A percentile compares a stretch with the other conserved stretches of the same genome.
phyloP scores from a whole-genome alignment of 2,797 vertebrate genomes.

The Carcharodon carcharias region DNA sequence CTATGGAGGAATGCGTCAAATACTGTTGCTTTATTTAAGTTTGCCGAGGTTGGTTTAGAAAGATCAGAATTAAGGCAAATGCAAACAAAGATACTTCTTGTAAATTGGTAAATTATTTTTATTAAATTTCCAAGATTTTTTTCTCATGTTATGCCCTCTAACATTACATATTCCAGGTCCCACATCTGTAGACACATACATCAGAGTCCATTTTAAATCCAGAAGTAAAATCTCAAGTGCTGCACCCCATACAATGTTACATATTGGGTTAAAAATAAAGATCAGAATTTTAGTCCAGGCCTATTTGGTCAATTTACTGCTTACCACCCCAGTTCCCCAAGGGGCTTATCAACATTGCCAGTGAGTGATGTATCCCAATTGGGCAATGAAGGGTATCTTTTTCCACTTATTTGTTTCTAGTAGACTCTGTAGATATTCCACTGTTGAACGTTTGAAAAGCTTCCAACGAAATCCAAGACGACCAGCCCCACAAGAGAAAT shows the following conservation, averaged over 20 bases:
- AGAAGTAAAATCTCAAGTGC: background rate
- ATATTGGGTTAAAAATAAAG: background rate
- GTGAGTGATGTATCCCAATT: background rate
- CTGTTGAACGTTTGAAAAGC: background rate
- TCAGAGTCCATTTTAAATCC: background rate
- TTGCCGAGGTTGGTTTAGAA: background rate
- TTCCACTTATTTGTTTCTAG: background rate
- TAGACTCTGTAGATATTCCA: background rate
- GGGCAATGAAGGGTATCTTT: background rate
- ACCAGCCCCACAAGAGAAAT: background rate
- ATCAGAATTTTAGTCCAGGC: background rate
- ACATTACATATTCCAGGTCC: conserved; percentile 12
- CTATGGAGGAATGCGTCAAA: background rate
- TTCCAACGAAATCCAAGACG: background rate
- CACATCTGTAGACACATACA: conserved; percentile 1
- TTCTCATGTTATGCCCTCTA: background rate
- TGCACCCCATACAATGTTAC: background rate
- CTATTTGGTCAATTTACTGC: background rate
- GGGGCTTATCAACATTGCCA: background rate
- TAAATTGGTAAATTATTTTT: conserved; percentile 27
- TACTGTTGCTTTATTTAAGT: background rate
- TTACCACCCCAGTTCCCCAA: background rate
- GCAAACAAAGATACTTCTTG: background rate
- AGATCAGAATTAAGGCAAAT: background rate
- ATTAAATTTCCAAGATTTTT: background rate